A percentile compares a stretch with the other conserved stretches of the same genome.
Conservation (phyloP, 2,113 vertebrate genomes). For the Cyphomyrus discorhynchus region DNA sequence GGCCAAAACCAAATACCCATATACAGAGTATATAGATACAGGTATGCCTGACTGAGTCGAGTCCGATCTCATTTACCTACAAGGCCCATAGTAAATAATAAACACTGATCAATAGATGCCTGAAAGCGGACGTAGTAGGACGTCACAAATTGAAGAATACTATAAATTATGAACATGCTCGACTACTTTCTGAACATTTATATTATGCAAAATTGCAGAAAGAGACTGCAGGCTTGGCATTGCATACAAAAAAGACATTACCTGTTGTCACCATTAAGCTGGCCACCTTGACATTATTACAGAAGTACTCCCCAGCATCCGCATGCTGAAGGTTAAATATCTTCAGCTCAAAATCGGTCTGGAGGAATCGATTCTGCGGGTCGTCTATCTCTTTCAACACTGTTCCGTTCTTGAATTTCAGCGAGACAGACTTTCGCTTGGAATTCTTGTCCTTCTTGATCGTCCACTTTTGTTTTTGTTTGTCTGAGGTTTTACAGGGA, state of each 20-base stretch:
- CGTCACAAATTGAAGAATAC: not conserved
- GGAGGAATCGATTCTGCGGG: constrained; percentile 30
- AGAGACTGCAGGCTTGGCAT: not conserved
- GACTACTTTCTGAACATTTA: not conserved
- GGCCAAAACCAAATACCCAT: not conserved
- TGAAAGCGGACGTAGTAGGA: not conserved
- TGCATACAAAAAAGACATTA: not conserved
- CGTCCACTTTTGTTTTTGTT: constrained; percentile 37
- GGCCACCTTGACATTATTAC: constrained; percentile 34
- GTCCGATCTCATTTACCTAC: not conserved
- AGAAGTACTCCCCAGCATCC: constrained; percentile 46
- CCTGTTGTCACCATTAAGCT: constrained; percentile 35
- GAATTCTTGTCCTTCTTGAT: not conserved
- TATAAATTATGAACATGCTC: not conserved
- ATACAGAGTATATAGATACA: not conserved
- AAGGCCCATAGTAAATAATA: not conserved
- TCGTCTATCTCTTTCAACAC: constrained; percentile 27
- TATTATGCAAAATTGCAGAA: not conserved
- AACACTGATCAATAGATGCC: not conserved
- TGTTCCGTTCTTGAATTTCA: constrained; percentile 41
- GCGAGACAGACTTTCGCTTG: constrained; percentile 32
- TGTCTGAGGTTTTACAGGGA: constrained; percentile 36
- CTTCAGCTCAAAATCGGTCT: constrained; percentile 33
- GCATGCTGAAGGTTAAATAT: constrained; percentile 42
- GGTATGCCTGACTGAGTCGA: not conserved